A percentile compares a stretch with the other conserved stretches of the same genome.
Conservation (phyloP, 2,113 vertebrate species). For the Nibea albiflora region DNA sequence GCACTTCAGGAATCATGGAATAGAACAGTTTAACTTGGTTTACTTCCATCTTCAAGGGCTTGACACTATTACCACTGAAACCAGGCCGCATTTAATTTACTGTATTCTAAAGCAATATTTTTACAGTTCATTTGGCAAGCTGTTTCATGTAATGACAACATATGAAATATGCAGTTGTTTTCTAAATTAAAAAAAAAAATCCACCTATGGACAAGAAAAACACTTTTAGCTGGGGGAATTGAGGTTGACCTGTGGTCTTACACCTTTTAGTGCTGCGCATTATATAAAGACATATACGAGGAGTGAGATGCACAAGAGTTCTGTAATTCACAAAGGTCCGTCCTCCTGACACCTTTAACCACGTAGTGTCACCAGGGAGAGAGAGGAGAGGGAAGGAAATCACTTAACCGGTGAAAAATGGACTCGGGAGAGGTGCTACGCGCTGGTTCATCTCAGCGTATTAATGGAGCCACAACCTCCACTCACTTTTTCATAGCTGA, state of each 20-base stretch:
- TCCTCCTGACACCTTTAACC: constrained; percentile 42
- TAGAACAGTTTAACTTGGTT: constrained; percentile 13
- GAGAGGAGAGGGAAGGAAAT: constrained; percentile 47
- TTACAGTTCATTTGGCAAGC: neutral
- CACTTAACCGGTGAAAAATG: constrained; percentile 73
- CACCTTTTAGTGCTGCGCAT: constrained; percentile 5
- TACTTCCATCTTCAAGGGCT: constrained; percentile 16
- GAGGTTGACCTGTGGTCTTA: neutral
- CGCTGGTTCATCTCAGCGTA: constrained; percentile 65
- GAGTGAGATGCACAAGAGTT: constrained; percentile 24
- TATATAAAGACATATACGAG: constrained; percentile 24
- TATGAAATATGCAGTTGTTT: neutral
- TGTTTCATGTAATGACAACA: constrained; percentile 20
- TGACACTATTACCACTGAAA: neutral
- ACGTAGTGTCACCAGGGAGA: constrained; percentile 46
- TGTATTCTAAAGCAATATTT: constrained; percentile 1
- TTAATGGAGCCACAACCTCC: constrained; percentile 68
- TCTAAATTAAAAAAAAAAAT: neutral
- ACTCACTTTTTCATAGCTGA: constrained; percentile 59
- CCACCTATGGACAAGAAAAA: too few relatives aligned
- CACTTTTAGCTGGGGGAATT: neutral
- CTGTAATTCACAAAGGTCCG: constrained; percentile 48
- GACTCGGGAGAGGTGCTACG: constrained; percentile 55
- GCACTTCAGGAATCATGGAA: constrained; percentile 12
- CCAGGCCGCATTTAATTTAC: constrained; percentile 17